phyloP scores from a whole-genome alignment of 2,113 vertebrate genomes.

The Donacobius atricapilla region DNA sequence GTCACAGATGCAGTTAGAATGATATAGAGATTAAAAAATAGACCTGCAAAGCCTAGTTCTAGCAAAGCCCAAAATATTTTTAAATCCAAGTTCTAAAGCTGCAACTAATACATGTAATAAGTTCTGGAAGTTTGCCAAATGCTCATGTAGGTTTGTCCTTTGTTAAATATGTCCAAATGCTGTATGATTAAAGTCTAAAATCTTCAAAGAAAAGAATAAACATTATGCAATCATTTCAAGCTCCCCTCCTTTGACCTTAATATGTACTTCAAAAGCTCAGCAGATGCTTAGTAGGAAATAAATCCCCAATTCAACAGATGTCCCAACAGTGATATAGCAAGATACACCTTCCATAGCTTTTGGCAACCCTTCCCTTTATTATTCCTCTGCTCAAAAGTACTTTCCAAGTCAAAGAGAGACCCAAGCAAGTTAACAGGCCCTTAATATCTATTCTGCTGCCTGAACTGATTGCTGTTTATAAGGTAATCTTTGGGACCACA shows the following conservation, averaged over 20 bases:
- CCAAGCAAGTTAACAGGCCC: conserved; percentile 64
- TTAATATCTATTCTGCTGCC: conserved; percentile 58
- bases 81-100: not conserved
- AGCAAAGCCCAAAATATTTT: not conserved
- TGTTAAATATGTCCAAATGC: conserved; percentile 47
- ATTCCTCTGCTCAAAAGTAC: conserved; percentile 53
- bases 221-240: conserved; percentile 68
- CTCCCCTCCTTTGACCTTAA: conserved; percentile 57
- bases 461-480: conserved; percentile 70
- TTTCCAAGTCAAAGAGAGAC: conserved; percentile 70
- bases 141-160: conserved; percentile 2
- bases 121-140: conserved; percentile 6
- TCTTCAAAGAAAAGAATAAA: conserved; percentile 69
- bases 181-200: conserved; percentile 48
- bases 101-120: not conserved
- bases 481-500: conserved; percentile 68
- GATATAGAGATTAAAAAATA: not conserved
- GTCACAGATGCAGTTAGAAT: not conserved
- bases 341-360: conserved; percentile 60
- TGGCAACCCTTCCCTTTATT: conserved; percentile 68
- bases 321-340: conserved; percentile 31
- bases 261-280: conserved; percentile 70
- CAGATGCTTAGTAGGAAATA: conserved; percentile 69
- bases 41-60: not conserved
- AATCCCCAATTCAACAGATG: conserved; percentile 67